Evolutionary conservation across 1,140 invertebrate species (phyloP).

Genomic region (Pseudomyrmex flavicornis): DNA sequence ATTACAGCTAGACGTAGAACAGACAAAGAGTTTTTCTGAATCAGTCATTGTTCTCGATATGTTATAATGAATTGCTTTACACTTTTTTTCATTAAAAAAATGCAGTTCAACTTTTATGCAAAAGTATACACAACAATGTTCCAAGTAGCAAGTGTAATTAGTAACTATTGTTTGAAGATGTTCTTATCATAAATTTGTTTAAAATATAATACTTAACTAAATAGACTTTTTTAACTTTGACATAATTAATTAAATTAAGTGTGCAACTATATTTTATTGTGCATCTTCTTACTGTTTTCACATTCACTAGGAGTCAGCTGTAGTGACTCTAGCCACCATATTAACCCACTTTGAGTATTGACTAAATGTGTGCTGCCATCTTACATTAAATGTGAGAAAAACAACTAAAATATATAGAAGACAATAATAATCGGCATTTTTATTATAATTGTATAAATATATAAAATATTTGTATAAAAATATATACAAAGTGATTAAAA

Average conservation of each 20-base stretch:
- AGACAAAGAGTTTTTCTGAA: constrained; percentile 89
- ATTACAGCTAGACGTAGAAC: constrained; percentile 88
- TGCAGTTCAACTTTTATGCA: neutral
- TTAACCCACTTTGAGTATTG: neutral
- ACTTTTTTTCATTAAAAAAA: neutral
- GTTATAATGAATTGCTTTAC: neutral
- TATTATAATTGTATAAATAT: neutral
- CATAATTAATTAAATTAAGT: neutral
- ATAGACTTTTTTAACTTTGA: neutral
- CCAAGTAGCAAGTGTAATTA: neutral
- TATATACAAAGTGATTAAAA: neutral
- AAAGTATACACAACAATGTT: neutral
- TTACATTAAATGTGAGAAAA: constrained; percentile 6
- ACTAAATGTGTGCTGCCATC: constrained; percentile 39
- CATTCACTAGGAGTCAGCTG: neutral
- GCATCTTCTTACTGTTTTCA: neutral
- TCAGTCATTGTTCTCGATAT: constrained; percentile 81
- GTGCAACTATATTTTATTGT: neutral
- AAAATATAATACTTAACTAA: neutral
- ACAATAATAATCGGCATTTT: neutral
- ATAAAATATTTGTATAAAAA: neutral
- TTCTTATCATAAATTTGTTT: neutral
- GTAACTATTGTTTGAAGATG: neutral
- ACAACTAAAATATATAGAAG: neutral
- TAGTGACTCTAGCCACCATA: constrained; percentile 27